Conservation (phyloP, 1,140 invertebrate species). For the Monomorium pharaonis region DNA sequence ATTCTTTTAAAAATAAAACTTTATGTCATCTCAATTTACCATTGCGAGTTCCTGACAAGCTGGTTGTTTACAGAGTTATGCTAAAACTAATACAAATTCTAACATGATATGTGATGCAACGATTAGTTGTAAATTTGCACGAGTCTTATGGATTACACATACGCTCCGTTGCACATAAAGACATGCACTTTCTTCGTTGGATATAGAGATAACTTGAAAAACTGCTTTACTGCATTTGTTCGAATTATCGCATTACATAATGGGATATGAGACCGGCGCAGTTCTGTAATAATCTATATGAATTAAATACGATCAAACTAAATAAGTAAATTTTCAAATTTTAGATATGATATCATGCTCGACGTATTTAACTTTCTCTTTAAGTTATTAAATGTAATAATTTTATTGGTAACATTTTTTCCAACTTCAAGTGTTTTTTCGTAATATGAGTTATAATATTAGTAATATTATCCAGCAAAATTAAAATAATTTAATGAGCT, state of each 20-base stretch:
- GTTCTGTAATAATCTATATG: background rate
- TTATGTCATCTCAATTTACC: constrained; percentile 8
- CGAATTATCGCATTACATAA: background rate
- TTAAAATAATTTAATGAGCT: background rate
- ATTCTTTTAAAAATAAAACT: background rate
- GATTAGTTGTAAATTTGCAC: background rate
- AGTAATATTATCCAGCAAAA: background rate
- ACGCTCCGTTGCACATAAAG: background rate
- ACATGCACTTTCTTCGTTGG: background rate
- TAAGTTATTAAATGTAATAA: background rate
- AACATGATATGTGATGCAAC: background rate
- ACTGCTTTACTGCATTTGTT: background rate
- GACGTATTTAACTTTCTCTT: background rate
- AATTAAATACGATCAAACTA: background rate
- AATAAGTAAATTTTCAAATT: background rate
- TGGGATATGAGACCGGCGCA: too few relatives aligned
- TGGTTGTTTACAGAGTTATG: background rate
- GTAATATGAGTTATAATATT: background rate
- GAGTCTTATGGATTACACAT: background rate
- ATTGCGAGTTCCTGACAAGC: background rate
- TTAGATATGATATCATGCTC: background rate
- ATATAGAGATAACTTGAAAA: background rate
- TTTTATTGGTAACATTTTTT: background rate
- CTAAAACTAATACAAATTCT: constrained; percentile 18
- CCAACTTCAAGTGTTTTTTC: background rate